Base-by-base conservation (phyloP, 2,888 invertebrate genomes). In the Synanthedon formicaeformis region DNA sequence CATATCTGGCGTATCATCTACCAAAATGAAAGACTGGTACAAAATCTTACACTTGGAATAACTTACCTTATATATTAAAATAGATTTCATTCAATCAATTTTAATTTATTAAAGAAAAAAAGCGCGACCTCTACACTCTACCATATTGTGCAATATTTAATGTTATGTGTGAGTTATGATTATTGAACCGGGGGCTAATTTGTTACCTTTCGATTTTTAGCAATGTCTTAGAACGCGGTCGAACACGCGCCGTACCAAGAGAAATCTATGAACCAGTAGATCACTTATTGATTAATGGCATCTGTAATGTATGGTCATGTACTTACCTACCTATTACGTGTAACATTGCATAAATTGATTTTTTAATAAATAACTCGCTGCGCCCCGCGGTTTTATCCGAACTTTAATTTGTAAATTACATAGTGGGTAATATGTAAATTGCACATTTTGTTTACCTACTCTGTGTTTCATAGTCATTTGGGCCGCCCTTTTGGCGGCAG, bases 81-180 rank as follows among this genome's bases (percentile, higher is more conserved):
- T 16, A 16, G 16, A 16, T 45, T 14, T 45, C 4, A n/a, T 8
- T 14, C 10, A 34, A 34, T 8, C 6, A 34, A 34, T 34, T 34
- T 34, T 23, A 23, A 23, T 23, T 34, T 34, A 34, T 10, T 34
- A 8, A 34, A 10, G 10, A 34, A 10, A 8, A 34, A 27, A 27
- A 27, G 8, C 27, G 8, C 27, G 27, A 10, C 34, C 34, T 10
- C 13, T n/a, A 13, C 45, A 45, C 45, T 41, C 4, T 11, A 12
- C 45, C 45, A 11, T 54, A 52, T 56, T 58, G 57, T 58, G 60
- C 58, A 56, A 64, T 64, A 55, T 62, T 60, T 55, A 34, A 34
- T 34, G 34, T 34, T 34, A 34, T 45, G 45, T 45, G 45, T 45
- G n/a, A 45, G 34, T 34, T 34, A 45, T 45, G 45, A 45, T 45